Evolutionary conservation across 2,113 vertebrate species (phyloP), one percentile per base, ranked within the genome.

Genomic region (Seriola dumerili): DNA sequence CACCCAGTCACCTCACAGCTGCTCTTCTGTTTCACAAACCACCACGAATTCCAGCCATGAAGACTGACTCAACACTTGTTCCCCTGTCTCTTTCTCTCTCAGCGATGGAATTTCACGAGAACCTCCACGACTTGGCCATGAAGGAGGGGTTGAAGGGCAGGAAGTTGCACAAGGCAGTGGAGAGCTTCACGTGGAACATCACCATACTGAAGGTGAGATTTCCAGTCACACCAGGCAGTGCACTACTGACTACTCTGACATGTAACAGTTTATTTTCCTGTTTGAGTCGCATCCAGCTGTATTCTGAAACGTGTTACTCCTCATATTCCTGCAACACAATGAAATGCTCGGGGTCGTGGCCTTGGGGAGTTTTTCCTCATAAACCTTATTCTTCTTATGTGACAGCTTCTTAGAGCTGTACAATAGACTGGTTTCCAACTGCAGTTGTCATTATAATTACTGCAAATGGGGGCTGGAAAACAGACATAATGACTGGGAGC

Each of bases 101-200:
- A 99, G 98, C 97, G 25, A 99, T 99, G 98, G 97, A 98, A 66
- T 99, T 98, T 90, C 98, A 99, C 38, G 97, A 98, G 92, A 97
- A 99, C 86, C 93, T 99, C 80, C 96, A 97, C 16, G 95, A 95
- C 85, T 94, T 98, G 88, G 97, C 97, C 8, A 89, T 96, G 89
- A 98, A 96, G 93, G 98, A 99, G 87, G 98, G 98, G 0, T 72
- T 99, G 81, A 99, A 99, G 92, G 98, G 98, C 66, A 93, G 98
- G 80, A 99, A 99, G 87, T 95, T 98, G 46, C 96, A 97, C 57
- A 99, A 99, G 88, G 97, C 97, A 0, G 95, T 99, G 85, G 98
- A 99, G 95, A 99, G 96, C 94, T 99, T 99, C 87, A 99, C 98
- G 0, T 99, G 98, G 98, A 99, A 99, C 88, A 99, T 99, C 87